Evolutionary conservation across 1,140 invertebrate genomes (phyloP).

Genomic region (Polypedilum pembai): DNA sequence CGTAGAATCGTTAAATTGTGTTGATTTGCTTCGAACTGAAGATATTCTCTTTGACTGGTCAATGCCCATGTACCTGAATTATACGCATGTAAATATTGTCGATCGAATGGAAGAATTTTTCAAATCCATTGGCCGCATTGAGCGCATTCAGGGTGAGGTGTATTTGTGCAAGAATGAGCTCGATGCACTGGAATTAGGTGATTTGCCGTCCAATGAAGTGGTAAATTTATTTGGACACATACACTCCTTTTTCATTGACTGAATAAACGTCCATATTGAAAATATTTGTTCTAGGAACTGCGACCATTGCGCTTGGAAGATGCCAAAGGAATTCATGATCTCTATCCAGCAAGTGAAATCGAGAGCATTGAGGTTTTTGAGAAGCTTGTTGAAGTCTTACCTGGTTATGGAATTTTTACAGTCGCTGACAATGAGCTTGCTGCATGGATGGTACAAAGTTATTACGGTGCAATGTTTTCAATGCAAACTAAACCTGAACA

Average conservation of each 20-base stretch:
- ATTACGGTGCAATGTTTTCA: conserved; percentile 84
- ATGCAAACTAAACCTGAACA: conserved; percentile 78
- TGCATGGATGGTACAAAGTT: conserved; percentile 80
- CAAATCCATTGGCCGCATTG: conserved; percentile 53
- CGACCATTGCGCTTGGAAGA: conserved; percentile 63
- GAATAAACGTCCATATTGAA: conserved; percentile 30
- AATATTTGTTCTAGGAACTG: conserved; percentile 45
- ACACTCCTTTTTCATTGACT: background rate
- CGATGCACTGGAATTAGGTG: conserved; percentile 48
- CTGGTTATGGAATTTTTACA: conserved; percentile 69
- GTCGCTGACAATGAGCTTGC: conserved; percentile 54
- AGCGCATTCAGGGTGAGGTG: conserved; percentile 67
- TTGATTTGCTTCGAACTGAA: conserved; percentile 61
- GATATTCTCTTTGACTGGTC: conserved; percentile 68
- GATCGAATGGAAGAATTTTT: conserved; percentile 56
- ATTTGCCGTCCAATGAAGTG: conserved; percentile 53
- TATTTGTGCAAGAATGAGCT: conserved; percentile 59
- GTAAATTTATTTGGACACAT: conserved; percentile 22
- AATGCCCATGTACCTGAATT: conserved; percentile 73
- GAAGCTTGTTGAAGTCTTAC: conserved; percentile 62
- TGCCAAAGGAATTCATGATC: conserved; percentile 68
- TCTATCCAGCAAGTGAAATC: conserved; percentile 78
- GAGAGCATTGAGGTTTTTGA: conserved; percentile 73
- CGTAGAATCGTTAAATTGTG: conserved; percentile 57
- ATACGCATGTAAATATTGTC: conserved; percentile 68